Evolutionary conservation across 2,888 invertebrate species (phyloP).

Genomic region (Adineta ricciae): DNA sequence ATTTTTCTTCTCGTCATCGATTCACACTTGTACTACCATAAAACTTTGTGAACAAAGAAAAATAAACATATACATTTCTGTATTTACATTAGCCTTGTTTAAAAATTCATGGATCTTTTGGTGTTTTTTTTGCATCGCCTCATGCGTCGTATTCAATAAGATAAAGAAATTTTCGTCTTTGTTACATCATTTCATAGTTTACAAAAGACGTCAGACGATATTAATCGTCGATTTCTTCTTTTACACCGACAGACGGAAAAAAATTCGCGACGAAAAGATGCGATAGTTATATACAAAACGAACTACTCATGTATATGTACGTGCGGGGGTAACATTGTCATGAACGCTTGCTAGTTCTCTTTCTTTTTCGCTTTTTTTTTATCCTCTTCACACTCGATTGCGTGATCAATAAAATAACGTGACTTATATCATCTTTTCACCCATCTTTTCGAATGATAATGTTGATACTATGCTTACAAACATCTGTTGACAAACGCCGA

Average conservation of each 20-base stretch:
- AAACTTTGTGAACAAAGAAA: no score
- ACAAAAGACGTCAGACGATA: not conserved
- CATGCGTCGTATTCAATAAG: not conserved
- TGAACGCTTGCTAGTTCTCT: not conserved
- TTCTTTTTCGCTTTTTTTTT: not conserved
- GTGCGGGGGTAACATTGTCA: not conserved
- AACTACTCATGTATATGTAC: no score
- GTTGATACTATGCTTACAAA: not conserved
- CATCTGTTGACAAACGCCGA: not conserved
- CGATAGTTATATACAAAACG: not conserved
- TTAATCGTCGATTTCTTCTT: not conserved
- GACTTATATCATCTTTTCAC: not conserved
- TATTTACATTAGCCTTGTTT: no score
- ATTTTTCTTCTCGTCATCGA: not conserved
- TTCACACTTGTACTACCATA: no score
- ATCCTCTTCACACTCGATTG: not conserved
- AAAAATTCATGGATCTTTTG: no score
- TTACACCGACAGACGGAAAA: not conserved
- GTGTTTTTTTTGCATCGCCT: no score
- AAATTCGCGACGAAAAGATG: not conserved
- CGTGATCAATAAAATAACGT: not conserved
- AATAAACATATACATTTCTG: no score
- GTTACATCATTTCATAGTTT: not conserved
- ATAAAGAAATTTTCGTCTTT: not conserved
- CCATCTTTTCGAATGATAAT: not conserved